Base-by-base conservation (phyloP, 1,140 invertebrate species). In the Bilobella aurantiaca region DNA sequence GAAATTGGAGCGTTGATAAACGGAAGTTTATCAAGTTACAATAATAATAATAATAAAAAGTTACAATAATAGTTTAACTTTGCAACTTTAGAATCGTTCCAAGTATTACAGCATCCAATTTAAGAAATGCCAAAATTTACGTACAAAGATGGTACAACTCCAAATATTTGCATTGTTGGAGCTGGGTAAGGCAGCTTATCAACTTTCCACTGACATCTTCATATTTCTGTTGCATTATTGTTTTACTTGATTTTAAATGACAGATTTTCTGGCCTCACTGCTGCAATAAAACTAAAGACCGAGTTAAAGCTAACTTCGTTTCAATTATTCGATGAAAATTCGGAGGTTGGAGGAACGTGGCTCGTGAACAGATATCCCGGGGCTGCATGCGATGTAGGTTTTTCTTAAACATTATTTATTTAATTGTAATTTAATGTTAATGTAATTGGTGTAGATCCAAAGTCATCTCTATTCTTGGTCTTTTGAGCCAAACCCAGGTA, bases 321-420 rank as follows among this genome's bases (percentile, higher is more conserved):
- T 46, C 61, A 58, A 34, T 18, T 62, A 5, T 66, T 62, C 30
- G 65, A 66, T 5, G 49, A 57, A 32, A 49, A 62, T 21, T 1
- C n/a, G 3, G 65, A 66, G 21, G 46, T 66, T n/a, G 65, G 65
- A 1, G 65, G 65, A 5, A 62, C 65, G 8, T 66, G 65, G 65
- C 30, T 57, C 2, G 57, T 53, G n/a, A 65, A 65, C 25, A 60
- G 57, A 31, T 65, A 65, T 49, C 64, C 64, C 5, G 64, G 64
- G 30, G 27, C 8, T 21, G 57, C 21, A 14, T 58, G 57, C 28
- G 28, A 27, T 14, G 28, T 29, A 56, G 8, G 49, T 5, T 56
- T 56, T 56, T 18, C 12, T 56, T 56, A 56, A 18, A 56, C 23
- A 56, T 16, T 5, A 18, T 5, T 16, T 56, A 5, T 12, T 5